phyloP scores from a whole-genome alignment of 2,113 vertebrate genomes.

The Barnardius zonarius region DNA sequence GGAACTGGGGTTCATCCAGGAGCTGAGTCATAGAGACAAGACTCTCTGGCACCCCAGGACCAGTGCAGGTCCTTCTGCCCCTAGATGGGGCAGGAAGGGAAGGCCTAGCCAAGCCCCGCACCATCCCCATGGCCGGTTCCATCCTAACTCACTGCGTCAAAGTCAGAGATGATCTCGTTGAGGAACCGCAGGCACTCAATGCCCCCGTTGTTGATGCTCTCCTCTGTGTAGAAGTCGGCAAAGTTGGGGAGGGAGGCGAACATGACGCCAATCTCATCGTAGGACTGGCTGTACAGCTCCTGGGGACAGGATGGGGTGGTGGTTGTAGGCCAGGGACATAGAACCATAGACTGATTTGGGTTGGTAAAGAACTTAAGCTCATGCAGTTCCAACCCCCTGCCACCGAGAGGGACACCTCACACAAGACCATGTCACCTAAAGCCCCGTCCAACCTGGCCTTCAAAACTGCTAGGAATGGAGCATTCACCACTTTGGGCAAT shows the following conservation, averaged over 20 bases:
- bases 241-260: conserved; percentile 98
- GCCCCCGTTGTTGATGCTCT: conserved; percentile 96
- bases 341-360: neutral
- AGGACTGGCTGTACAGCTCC: conserved; percentile 97
- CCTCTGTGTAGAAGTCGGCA: conserved; percentile 96
- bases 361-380: neutral
- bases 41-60: neutral
- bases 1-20: conserved; percentile 91
- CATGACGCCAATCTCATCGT: conserved; percentile 97
- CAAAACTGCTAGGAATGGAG: neutral
- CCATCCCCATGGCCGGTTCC: rapidly evolving
- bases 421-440: neutral
- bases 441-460: neutral
- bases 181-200: conserved; percentile 96
- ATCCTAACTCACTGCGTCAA: conserved; percentile 85
- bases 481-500: neutral
- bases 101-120: neutral
- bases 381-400: neutral
- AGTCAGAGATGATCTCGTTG: conserved; percentile 98
- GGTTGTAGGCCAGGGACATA: neutral
- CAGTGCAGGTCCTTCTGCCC: neutral
- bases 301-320: neutral
- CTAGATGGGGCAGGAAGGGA: neutral
- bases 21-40: conserved; percentile 72
- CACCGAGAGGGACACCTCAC: neutral